Base-by-base conservation (phyloP, 2,797 vertebrate species). In the Craterocephalus amniculus region DNA sequence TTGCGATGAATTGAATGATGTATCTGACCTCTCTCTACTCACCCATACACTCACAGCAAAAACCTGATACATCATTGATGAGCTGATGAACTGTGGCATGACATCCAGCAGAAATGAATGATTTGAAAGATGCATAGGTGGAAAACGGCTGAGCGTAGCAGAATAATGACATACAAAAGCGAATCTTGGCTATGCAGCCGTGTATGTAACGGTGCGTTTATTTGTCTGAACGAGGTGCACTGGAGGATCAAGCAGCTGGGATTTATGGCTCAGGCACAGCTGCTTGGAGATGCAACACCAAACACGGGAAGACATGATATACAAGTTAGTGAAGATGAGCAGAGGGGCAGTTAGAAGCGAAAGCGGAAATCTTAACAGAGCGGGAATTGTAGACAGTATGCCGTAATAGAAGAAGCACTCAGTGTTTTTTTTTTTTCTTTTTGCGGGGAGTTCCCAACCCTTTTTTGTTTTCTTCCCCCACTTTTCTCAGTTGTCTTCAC, bases 391-490 rank as follows among this genome's bases (percentile, higher is more conserved):
- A 55, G 69, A 58, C 10, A 1, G 20, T 83, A 78, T 87, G 75
- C 76, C 32, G 76, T 79, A 67, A 74, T 48, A 63, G 67, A 58
- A 69, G 73, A 72, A 67, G 64, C 63, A 58, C 76, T 72, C 51
- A 5, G 12, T 7, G 34, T 58, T 74, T 55, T 65, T 38, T 72
- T 81, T 78, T 43, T 14, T 43, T 20, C 2, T 43, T 20, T 31
- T 31, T 6, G 6, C 43, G 60, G 10, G 69, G 74, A 31, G 29
- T 31, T 31, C 29, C 32, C 43, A 63, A 10, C 69, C 58, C 76
- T 63, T 70, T 38, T 72, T 78, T 71, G 64, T 81, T 79, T 81
- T 57, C 29, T 64, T 63, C 66, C 38, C 67, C 29, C 45, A 35
- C 74, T 70, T 68, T 67, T 63, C 34, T 35, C 36, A 40, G 43